Conservation (phyloP, 2,113 vertebrate species). For the Percopsis transmontana region DNA sequence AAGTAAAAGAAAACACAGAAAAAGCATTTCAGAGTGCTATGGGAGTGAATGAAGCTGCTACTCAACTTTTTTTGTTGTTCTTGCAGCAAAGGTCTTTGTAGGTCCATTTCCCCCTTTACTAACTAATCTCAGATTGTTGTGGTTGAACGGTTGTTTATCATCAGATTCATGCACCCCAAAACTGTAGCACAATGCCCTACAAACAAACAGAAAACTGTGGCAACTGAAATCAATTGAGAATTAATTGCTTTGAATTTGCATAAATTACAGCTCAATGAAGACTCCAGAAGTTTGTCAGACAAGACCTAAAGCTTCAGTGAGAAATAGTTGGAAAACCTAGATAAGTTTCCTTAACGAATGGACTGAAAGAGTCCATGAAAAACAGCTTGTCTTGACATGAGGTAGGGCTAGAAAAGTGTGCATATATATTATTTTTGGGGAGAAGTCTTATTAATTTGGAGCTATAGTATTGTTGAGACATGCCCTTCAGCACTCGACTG, state of each 20-base stretch:
- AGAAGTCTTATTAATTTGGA: conserved; percentile 37
- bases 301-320: background rate
- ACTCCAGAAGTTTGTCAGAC: background rate
- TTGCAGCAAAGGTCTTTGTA: background rate
- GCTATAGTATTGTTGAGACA: conserved; percentile 29
- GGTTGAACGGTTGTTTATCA: no score
- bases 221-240: background rate
- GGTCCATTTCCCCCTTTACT: background rate
- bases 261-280: background rate
- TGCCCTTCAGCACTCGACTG: conserved; percentile 36
- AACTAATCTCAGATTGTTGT: no score
- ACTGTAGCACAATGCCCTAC: background rate
- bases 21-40: background rate
- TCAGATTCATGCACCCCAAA: background rate
- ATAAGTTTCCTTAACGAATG: background rate
- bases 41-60: background rate
- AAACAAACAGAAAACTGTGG: background rate
- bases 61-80: conserved; percentile 32
- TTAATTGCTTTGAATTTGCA: background rate
- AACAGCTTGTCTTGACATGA: background rate
- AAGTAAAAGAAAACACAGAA: background rate
- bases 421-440: background rate
- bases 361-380: background rate
- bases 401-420: conserved; percentile 12
- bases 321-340: background rate